These are phyloP conservation scores for Aegithalos caudatus DNA, from an alignment of 2,113 vertebrate species.

Conservation along the genomic window DNA sequence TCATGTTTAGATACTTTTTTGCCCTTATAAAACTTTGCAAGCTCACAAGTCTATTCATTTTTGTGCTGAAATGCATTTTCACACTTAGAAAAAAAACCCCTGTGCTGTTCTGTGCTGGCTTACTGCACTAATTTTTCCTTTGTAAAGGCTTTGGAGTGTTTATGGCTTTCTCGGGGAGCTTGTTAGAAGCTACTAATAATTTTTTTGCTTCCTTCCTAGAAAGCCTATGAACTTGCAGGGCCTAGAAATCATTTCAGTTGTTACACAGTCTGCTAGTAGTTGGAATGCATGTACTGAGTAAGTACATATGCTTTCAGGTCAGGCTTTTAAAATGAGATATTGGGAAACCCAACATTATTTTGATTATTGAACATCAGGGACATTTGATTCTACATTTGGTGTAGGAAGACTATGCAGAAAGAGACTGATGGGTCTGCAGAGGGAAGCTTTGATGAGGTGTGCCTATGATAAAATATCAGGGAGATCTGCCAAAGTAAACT, in stretches of 20 bases:
- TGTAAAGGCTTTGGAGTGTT: background rate
- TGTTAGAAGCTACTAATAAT: background rate
- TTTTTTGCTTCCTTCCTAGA: background rate
- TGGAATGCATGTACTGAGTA: background rate
- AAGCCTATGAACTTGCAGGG: background rate
- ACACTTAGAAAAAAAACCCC: background rate
- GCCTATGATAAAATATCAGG: background rate
- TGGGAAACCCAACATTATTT: background rate
- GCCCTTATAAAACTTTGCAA: background rate
- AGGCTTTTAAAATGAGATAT: background rate
- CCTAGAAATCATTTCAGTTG: background rate
- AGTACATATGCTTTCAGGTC: background rate
- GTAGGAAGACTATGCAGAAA: background rate
- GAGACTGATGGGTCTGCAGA: constrained; percentile 3
- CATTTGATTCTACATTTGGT: constrained; percentile 3
- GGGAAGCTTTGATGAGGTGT: constrained; percentile 40
- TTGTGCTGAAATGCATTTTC: background rate
- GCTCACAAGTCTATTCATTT: background rate
- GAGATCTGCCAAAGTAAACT: constrained; percentile 26
- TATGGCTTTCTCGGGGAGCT: background rate
- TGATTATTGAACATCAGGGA: background rate
- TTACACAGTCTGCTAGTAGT: background rate
- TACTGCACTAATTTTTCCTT: background rate
- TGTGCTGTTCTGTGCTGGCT: background rate
- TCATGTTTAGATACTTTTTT: background rate